Evolutionary conservation across 2,113 vertebrate species (phyloP), one percentile per base, ranked within the genome.

Genomic region (Strigops habroptila): DNA sequence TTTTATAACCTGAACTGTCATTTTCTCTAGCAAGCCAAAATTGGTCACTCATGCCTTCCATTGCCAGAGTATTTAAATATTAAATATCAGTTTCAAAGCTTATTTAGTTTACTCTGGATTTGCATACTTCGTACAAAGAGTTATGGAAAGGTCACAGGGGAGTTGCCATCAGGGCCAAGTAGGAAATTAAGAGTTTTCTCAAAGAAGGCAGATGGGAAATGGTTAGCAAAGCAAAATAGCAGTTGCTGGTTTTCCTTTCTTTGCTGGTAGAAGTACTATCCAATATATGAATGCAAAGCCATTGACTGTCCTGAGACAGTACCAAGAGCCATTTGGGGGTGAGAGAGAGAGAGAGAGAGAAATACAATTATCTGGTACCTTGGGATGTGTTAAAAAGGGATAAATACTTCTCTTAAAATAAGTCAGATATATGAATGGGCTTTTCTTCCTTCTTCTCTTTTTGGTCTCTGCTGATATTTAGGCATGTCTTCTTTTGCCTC

Each of bases 231-330:
- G 39, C 69, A 91, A 76, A 89, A 85, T 22, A 51, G 49, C 9
- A 53, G 43, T 24, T 1, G 4, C 31, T 87, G 5, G 28, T 91
- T 51, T 68, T 51, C 27, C 25, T 33, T 87, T 41, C 23, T 82
- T 85, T 67, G 4, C n/a, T 87, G 48, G 8, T 64, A 30, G 22
- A 91, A 70, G 6, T 31, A 63, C 24, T 79, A 48, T 55, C 15
- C 16, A 23, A 23, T 3, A 0, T 44, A 19, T 17, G 44, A 60
- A 55, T 43, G 12, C 27, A 93, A 86, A 62, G 24, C 16, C 57
- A 59, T 25, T 2, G 5, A 19, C 30, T 73, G 37, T 6, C 19
- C 16, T 0, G 1, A 55, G 19, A 18, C 28, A 53, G 30, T 21
- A 64, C 4, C 39, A 27, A 64, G 15, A 91, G 14, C 14, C 30